phyloP scores from a whole-genome alignment of 2,888 invertebrate genomes.

The Lasioglossum morio region DNA sequence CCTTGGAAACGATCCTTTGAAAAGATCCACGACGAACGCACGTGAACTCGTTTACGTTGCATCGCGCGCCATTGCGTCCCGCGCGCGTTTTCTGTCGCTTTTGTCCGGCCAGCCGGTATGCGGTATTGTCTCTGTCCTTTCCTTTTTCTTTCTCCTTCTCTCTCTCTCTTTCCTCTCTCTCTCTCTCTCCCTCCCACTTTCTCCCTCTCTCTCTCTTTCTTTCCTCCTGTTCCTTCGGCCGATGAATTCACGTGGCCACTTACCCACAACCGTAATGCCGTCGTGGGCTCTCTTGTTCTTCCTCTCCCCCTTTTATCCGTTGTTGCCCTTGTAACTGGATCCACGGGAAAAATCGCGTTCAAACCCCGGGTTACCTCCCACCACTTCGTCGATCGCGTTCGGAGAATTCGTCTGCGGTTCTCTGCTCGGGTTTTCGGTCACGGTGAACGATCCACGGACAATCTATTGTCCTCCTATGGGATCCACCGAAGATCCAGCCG shows the following conservation, averaged over 20 bases:
- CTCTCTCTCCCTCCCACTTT: background rate
- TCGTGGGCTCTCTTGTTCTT: constrained; percentile 44
- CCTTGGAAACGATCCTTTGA: constrained; percentile 27
- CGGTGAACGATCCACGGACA: background rate
- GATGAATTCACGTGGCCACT: constrained; percentile 61
- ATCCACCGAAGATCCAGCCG: background rate
- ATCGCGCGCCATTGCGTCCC: constrained; percentile 41
- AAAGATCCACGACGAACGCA: constrained; percentile 34
- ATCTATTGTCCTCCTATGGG: constrained; percentile 16
- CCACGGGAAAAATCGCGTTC: constrained; percentile 41
- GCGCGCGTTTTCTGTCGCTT: constrained; percentile 62
- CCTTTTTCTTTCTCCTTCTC: background rate
- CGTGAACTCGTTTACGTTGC: constrained; percentile 40
- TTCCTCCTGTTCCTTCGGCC: background rate
- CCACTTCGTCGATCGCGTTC: constrained; percentile 19
- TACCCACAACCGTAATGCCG: constrained; percentile 49
- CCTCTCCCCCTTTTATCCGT: background rate
- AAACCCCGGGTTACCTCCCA: background rate
- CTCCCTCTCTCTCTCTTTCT: too few relatives aligned
- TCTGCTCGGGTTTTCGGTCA: constrained; percentile 10
- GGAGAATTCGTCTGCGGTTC: constrained; percentile 21
- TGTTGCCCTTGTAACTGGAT: constrained; percentile 63
- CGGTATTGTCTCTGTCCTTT: constrained; percentile 61
- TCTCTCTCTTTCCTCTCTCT: too few relatives aligned
- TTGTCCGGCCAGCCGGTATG: constrained; percentile 51